Percentiles rank a stretch among this genome's conserved stretches.
phyloP scores from a whole-genome alignment of 2,113 vertebrate genomes.

The rabbit (Oryctolagus cuniculus) region mOryCun1.1 NC_091434.1:117574501-117575000 shows the following conservation, averaged over 20 bases:
- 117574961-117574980: slow-evolving; percentile 46
- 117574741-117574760: neutral
- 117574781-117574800: neutral
- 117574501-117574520: slow-evolving; percentile 11
- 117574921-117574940: slow-evolving; percentile 44
- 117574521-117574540: slow-evolving; percentile 14
- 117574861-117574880: slow-evolving; percentile 34
- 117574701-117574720: neutral
- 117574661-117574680: neutral
- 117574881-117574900: slow-evolving; percentile 42
- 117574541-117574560: slow-evolving; percentile 32
- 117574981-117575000: slow-evolving; percentile 50
- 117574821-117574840: slow-evolving; percentile 20
- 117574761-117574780: neutral
- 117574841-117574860: neutral
- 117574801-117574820: slow-evolving; percentile 45
- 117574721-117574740: neutral
- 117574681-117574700: neutral
- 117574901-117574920: slow-evolving; percentile 28
- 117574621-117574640: neutral
- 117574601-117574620: slow-evolving; percentile 2
- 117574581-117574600: neutral
- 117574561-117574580: neutral
- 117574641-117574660: slow-evolving; percentile 10
- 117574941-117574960: slow-evolving; percentile 52